Evolutionary conservation across 2,113 vertebrate species (phyloP).

Genomic region (Saimiri boliviensis): DNA sequence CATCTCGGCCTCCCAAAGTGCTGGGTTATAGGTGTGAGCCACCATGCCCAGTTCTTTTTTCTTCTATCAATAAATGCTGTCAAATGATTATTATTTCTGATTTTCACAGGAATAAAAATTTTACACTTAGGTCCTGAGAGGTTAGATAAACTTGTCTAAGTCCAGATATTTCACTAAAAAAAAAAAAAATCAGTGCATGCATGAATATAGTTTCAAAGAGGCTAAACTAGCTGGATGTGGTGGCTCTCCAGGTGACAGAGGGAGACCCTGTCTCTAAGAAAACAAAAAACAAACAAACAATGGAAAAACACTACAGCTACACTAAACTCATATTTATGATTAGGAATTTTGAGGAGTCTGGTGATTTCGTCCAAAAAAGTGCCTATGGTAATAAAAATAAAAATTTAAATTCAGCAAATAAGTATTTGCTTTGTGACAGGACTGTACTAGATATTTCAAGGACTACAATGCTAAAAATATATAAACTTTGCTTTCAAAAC

Average conservation of each 20-base stretch:
- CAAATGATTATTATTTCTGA: neutral
- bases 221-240: neutral
- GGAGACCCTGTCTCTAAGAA: too few species aligned
- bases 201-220: constrained; percentile 4
- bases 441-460: constrained; percentile 23
- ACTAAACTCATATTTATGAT: neutral
- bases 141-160: neutral
- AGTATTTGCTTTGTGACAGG: neutral
- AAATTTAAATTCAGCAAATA: constrained; percentile 26
- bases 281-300: too few species aligned
- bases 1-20: too few species aligned
- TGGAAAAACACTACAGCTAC: too few species aligned
- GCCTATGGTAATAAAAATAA: neutral
- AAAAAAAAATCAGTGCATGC: neutral
- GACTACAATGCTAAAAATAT: neutral
- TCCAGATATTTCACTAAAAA: neutral
- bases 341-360: constrained; percentile 33
- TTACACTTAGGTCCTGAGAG: neutral
- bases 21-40: too few species aligned
- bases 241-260: too few species aligned
- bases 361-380: constrained; percentile 25
- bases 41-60: neutral
- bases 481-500: constrained; percentile 30
- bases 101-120: neutral
- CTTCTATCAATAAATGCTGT: neutral